Conservation (phyloP, 2,888 invertebrate species). For the Polymixis lichenea region DNA sequence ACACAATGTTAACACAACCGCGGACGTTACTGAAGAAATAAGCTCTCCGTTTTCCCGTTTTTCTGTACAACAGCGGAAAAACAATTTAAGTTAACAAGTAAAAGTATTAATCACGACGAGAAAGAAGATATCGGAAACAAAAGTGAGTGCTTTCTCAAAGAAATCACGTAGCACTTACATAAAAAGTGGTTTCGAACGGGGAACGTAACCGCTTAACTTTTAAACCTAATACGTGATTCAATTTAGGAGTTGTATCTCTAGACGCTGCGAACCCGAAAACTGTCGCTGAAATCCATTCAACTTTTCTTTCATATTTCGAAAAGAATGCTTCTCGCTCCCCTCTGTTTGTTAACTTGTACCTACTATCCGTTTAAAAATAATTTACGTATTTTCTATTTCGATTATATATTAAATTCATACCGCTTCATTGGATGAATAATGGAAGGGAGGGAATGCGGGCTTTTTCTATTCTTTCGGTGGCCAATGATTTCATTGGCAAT, state of each 20-base stretch:
- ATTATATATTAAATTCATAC: constrained; percentile 15
- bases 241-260: constrained; percentile 87
- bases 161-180: constrained; percentile 86
- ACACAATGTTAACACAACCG: constrained; percentile 57
- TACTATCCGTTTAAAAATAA: constrained; percentile 26
- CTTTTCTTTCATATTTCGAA: constrained; percentile 83
- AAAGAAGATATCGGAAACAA: constrained; percentile 81
- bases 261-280: constrained; percentile 80
- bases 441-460: background rate
- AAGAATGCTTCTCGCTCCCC: constrained; percentile 72
- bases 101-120: constrained; percentile 79
- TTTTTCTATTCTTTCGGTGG: constrained; percentile 12
- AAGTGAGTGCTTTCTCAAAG: constrained; percentile 80
- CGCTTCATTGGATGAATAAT: constrained; percentile 14
- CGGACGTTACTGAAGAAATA: constrained; percentile 58
- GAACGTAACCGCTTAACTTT: constrained; percentile 89
- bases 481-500: background rate
- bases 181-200: constrained; percentile 86
- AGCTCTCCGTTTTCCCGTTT: constrained; percentile 55
- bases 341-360: constrained; percentile 66
- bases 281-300: constrained; percentile 84
- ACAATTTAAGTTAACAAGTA: constrained; percentile 80
- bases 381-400: constrained; percentile 16
- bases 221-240: constrained; percentile 90
- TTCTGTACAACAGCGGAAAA: constrained; percentile 70